Percentiles rank a stretch among this genome's conserved stretches.
Evolutionary conservation across 2,888 invertebrate genomes (phyloP).

Genomic region (Parnassius glacialis): DNA sequence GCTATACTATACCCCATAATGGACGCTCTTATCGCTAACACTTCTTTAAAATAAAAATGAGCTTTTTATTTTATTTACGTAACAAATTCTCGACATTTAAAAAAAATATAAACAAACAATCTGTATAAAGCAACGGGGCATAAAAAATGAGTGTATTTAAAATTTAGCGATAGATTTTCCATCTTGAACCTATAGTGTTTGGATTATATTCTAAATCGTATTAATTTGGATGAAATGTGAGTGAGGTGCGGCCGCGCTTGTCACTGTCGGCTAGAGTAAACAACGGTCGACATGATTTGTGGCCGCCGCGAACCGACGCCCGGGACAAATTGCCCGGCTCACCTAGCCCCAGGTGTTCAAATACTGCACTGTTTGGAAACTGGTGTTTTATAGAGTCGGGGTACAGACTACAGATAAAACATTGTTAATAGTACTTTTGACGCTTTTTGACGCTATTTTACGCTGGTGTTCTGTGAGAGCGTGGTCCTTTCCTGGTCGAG

Average conservation of each 20-base stretch:
- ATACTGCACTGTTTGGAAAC: background rate
- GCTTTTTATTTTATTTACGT: too few species aligned
- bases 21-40: too few species aligned
- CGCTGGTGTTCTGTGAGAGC: too few species aligned
- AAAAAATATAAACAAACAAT: too few species aligned
- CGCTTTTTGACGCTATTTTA: too few species aligned
- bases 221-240: slow-evolving; percentile 11
- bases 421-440: background rate
- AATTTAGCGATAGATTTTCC: background rate
- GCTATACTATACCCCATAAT: too few species aligned
- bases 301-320: slow-evolving; percentile 6
- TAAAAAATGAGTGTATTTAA: background rate
- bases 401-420: background rate
- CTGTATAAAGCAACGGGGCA: too few species aligned
- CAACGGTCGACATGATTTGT: slow-evolving; percentile 31
- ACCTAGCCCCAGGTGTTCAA: slow-evolving; percentile 15
- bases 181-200: background rate
- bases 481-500: too few species aligned
- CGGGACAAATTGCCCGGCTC: slow-evolving; percentile 21
- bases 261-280: slow-evolving; percentile 9
- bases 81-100: too few species aligned
- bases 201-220: slow-evolving; percentile 10
- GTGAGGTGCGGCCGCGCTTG: slow-evolving; percentile 1
- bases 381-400: background rate
- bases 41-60: too few species aligned